Base-by-base conservation (phyloP, 2,888 invertebrate species). In the Epiblema foenella region DNA sequence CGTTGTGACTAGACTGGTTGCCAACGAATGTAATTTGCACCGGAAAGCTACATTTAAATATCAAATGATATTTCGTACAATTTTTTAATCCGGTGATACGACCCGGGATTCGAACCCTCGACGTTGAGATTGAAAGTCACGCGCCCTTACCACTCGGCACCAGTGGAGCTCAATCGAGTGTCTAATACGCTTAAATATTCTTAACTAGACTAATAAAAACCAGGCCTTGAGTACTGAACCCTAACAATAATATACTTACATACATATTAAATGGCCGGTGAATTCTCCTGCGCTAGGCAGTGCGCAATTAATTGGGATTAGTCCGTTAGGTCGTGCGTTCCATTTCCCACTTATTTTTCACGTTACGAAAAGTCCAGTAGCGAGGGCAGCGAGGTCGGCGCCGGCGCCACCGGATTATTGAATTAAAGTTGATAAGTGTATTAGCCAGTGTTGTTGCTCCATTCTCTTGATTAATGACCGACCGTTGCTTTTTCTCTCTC, bases 371-470 rank as follows among this genome's bases (percentile, higher is more conserved):
- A 86, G 85, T 89, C 85, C 83, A 74, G 75, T 71, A 74, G 77
- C 80, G 81, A 78, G 82, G 82, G 83, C 60, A 60, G 39, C 12
- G 46, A 46, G 60, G 46, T 37, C 83, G 79, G 85, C 87, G 85
- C 86, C 78, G 80, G 87, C 87, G 83, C 59, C 59, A 20, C 80
- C 80, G 83, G 85, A 86, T 91, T 92, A 93, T 93, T 92, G 91
- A 93, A 93, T 93, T 93, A 91, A 92, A 91, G 85, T 91, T 91
- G 91, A 91, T 93, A 93, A 93, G 90, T 91, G 89, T 91, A 91
- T 93, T 91, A 93, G 91, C 89, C 87, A 82, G 85, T 89, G 89
- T 89, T 92, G 90, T 91, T 90, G 88, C 89, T 88, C 88, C 90
- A 89, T 89, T 91, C 90, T 83, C 85, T 84, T 90, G 90, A 92